Percentiles rank a stretch among this genome's conserved stretches.
Conservation (phyloP, 2,797 vertebrate genomes). For the Thripadectes ignobilis region DNA sequence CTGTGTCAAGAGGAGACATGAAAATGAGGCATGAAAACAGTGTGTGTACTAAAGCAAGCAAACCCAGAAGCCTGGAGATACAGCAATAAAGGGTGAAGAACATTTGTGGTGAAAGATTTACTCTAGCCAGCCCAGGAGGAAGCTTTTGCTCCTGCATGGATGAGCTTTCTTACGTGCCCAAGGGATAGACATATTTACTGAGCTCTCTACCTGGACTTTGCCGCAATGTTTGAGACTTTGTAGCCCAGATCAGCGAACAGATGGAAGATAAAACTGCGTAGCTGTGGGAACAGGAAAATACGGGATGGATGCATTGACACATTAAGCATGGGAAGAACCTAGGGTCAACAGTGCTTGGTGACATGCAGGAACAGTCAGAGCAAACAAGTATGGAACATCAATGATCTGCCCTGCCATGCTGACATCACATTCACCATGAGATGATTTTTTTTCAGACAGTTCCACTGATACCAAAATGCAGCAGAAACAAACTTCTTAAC, state of each 20-base stretch:
- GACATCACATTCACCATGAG: background rate
- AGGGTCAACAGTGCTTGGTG: background rate
- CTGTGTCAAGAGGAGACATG: background rate
- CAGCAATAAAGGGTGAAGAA: background rate
- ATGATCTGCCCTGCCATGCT: background rate
- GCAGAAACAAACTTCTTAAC: no score
- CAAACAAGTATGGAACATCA: background rate
- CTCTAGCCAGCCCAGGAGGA: background rate
- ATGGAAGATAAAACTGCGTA: background rate
- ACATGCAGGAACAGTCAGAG: background rate
- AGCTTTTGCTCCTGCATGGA: fast-evolving
- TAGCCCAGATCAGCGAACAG: background rate
- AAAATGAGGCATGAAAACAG: background rate
- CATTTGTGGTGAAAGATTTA: background rate
- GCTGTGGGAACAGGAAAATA: background rate
- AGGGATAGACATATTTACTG: background rate
- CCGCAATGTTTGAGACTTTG: background rate
- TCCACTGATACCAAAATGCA: background rate
- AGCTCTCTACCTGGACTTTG: background rate
- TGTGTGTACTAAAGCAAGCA: background rate
- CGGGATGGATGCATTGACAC: background rate
- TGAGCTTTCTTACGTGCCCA: background rate
- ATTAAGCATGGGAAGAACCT: background rate
- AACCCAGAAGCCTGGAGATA: background rate
- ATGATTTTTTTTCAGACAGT: background rate